These are phyloP conservation scores for Cerastis leucographa DNA, from an alignment of 2,888 invertebrate genomes.

Conservation along the genomic window DNA sequence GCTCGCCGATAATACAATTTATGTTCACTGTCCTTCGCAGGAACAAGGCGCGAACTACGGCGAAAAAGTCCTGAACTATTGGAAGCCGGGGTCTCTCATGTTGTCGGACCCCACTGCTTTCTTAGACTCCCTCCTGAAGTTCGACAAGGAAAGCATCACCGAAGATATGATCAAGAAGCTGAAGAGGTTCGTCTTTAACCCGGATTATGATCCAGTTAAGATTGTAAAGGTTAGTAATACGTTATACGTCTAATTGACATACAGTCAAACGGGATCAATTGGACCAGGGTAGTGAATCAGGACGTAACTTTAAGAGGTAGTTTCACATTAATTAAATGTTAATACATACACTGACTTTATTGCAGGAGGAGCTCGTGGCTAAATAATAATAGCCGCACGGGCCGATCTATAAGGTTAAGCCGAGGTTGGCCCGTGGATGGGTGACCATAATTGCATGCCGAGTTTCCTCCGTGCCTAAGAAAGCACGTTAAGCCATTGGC, in stretches of 20 bases:
- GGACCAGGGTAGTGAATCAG: too few species aligned
- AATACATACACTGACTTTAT: too few species aligned
- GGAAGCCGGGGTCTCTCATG: constrained; percentile 96
- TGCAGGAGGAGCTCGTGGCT: too few species aligned
- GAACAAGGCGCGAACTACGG: constrained; percentile 92
- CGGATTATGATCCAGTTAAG: constrained; percentile 95
- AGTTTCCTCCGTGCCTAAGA: too few species aligned
- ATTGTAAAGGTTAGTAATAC: constrained; percentile 89
- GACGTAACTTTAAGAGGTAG: too few species aligned
- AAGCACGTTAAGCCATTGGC: too few species aligned
- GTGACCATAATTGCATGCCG: too few species aligned
- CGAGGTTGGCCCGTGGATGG: too few species aligned
- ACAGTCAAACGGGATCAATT: too few species aligned
- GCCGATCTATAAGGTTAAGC: too few species aligned
- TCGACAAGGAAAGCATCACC: constrained; percentile 95
- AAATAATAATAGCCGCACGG: too few species aligned
- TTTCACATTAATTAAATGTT: too few species aligned
- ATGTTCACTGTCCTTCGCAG: constrained; percentile 74
- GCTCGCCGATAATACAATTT: background rate
- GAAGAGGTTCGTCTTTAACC: constrained; percentile 94
- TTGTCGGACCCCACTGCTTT: constrained; percentile 96
- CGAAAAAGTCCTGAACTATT: constrained; percentile 96
- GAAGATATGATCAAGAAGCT: constrained; percentile 96
- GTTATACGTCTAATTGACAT: background rate
- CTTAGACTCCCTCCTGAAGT: constrained; percentile 95